These are phyloP conservation scores for Cichladusa arquata DNA, from an alignment of 2,113 vertebrate species.

Conservation along the genomic window DNA sequence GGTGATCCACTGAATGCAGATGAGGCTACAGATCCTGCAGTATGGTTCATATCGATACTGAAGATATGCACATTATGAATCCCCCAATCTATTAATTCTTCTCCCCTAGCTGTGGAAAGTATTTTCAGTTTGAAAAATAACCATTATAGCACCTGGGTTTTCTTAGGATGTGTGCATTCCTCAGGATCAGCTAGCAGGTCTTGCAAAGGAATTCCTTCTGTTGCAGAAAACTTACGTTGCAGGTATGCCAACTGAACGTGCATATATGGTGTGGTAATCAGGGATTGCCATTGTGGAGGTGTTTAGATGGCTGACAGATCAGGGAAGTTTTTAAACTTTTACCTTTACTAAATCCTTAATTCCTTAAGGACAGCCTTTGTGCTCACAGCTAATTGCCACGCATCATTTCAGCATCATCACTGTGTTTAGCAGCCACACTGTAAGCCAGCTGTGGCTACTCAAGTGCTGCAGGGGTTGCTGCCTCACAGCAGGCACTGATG, in stretches of 20 bases:
- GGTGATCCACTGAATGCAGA: background rate
- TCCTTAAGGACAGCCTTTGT: background rate
- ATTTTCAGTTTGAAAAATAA: background rate
- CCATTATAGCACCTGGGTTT: background rate
- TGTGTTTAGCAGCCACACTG: background rate
- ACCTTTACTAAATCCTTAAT: background rate
- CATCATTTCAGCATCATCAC: rapidly evolving
- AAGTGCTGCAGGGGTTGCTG: rapidly evolving
- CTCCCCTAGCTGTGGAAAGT: background rate
- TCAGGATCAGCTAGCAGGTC: background rate
- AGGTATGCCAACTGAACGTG: background rate
- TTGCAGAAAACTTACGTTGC: background rate
- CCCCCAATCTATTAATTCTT: background rate
- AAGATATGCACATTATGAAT: background rate
- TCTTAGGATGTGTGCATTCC: background rate
- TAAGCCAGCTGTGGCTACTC: background rate
- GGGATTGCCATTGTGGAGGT: background rate
- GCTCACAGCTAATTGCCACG: background rate
- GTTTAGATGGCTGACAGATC: background rate
- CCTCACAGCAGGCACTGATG: background rate
- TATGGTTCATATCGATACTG: background rate
- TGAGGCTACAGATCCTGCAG: background rate
- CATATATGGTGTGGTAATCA: background rate
- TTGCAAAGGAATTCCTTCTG: background rate
- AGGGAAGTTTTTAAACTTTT: background rate